Conservation (phyloP, 1,140 invertebrate genomes). For the Coptotermes formosanus region DNA sequence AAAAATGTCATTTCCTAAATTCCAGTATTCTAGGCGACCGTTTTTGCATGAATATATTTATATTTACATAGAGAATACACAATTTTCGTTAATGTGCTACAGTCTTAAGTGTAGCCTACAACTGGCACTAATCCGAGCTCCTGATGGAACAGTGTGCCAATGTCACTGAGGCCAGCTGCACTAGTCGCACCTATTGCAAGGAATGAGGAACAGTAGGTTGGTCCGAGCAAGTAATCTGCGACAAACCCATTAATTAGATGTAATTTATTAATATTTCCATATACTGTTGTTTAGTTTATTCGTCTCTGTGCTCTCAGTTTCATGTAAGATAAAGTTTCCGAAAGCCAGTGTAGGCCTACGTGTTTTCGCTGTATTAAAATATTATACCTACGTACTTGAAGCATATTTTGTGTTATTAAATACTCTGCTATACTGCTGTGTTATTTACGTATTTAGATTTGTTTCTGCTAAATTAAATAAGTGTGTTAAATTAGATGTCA, state of each 20-base stretch:
- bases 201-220: neutral
- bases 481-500: neutral
- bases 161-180: neutral
- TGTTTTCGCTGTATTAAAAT: conserved; percentile 5
- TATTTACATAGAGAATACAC: neutral
- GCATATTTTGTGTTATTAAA: neutral
- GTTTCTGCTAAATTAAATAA: neutral
- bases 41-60: neutral
- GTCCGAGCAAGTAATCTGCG: neutral
- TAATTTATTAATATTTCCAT: neutral
- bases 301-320: neutral
- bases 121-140: too few species aligned
- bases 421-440: neutral
- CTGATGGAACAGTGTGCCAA: neutral
- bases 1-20: conserved; percentile 11
- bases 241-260: neutral
- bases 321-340: neutral
- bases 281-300: neutral
- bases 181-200: neutral
- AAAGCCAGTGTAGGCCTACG: neutral
- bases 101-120: neutral
- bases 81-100: neutral
- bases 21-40: neutral
- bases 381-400: neutral
- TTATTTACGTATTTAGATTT: neutral